These are phyloP conservation scores for Sabatieria punctata DNA, from an alignment of 2,888 invertebrate genomes.

Conservation along the genomic window DNA sequence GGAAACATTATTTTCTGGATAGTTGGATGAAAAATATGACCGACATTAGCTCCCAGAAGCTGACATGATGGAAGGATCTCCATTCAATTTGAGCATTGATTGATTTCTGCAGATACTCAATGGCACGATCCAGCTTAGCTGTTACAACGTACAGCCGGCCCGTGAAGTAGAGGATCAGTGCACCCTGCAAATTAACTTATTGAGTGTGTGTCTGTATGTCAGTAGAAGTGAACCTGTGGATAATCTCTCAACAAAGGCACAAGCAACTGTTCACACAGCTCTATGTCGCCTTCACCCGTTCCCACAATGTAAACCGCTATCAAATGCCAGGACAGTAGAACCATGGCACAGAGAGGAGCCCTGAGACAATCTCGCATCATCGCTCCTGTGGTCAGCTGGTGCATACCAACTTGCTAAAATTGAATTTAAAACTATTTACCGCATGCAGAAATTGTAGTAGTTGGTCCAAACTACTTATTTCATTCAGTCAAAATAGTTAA, in stretches of 20 bases:
- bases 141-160: slow-evolving; percentile 45
- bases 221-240: slow-evolving; percentile 41
- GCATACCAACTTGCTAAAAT: slow-evolving; percentile 15
- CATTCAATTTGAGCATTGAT: slow-evolving; percentile 64
- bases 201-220: no score
- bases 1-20: not conserved
- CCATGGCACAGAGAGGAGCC: slow-evolving; percentile 66
- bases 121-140: slow-evolving; percentile 52
- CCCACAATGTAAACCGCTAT: slow-evolving; percentile 54
- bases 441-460: no score
- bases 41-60: slow-evolving; percentile 73
- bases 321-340: slow-evolving; percentile 65
- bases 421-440: no score
- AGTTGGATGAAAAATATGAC: slow-evolving; percentile 4
- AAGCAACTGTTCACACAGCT: slow-evolving; percentile 55
- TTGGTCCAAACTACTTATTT: no score
- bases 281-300: slow-evolving; percentile 56
- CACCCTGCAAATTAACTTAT: slow-evolving; percentile 44
- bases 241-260: slow-evolving; percentile 43
- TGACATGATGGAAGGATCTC: slow-evolving; percentile 78
- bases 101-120: slow-evolving; percentile 58
- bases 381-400: slow-evolving; percentile 8
- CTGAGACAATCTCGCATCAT: slow-evolving; percentile 47
- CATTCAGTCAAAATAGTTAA: no score
- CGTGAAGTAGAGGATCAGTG: slow-evolving; percentile 77